These are phyloP conservation scores for Riptortus pedestris DNA, from an alignment of 1,140 invertebrate species.

Conservation along the genomic window DNA sequence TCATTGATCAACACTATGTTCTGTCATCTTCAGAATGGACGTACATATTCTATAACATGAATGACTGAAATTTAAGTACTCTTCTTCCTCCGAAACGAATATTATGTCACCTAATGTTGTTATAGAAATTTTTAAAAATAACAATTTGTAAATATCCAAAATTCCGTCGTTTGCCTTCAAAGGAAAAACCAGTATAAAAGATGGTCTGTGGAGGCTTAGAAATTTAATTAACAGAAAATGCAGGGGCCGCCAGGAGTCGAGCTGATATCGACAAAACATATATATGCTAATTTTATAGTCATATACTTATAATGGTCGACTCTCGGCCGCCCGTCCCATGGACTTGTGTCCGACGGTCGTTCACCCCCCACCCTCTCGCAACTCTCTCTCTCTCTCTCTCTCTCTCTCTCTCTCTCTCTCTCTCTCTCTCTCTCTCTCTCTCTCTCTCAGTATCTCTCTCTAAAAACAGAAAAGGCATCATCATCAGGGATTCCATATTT, in stretches of 20 bases:
- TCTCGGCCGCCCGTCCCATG: background rate
- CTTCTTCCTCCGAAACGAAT: background rate
- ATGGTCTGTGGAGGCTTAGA: background rate
- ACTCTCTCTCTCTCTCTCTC: background rate
- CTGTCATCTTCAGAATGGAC: background rate
- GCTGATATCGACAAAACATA: background rate
- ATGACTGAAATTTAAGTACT: background rate
- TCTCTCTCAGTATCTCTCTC: no score
- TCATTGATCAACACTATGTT: no score
- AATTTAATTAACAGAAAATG: slow-evolving; percentile 3
- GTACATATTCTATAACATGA: background rate
- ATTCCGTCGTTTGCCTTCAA: background rate
- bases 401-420: background rate
- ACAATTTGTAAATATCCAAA: background rate
- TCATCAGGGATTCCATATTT: background rate
- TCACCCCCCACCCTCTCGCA: background rate
- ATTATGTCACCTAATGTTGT: background rate
- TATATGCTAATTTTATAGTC: slow-evolving; percentile 17
- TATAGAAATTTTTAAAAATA: background rate
- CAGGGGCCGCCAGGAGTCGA: background rate
- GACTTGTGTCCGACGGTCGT: no score
- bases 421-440: background rate
- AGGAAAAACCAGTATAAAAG: background rate
- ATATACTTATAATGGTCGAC: background rate
- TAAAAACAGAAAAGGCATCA: no score